phyloP scores from a whole-genome alignment of 2,888 invertebrate genomes.

The Trileptium ribeirensis region DNA sequence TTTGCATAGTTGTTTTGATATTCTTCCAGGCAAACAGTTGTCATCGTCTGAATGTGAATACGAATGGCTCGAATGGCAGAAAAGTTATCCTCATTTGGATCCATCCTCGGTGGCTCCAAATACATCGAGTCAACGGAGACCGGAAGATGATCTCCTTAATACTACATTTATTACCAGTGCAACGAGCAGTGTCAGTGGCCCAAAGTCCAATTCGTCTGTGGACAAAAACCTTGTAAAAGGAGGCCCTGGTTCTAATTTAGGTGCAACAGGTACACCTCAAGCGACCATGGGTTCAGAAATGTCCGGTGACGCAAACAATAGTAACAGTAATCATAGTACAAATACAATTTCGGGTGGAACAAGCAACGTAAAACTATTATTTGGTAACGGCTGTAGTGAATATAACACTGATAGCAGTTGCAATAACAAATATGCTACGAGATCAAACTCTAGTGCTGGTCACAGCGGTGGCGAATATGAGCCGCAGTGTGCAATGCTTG shows the following conservation, averaged over 20 bases:
- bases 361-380: no score
- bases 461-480: background rate
- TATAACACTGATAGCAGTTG: no score
- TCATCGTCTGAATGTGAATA: no score
- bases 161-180: no score
- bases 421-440: no score
- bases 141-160: no score
- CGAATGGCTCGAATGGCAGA: constrained; percentile 89
- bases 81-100: constrained; percentile 77
- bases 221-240: background rate
- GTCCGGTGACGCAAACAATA: background rate
- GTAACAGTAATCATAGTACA: background rate
- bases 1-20: no score
- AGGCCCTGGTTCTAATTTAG: background rate
- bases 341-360: background rate
- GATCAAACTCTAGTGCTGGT: background rate
- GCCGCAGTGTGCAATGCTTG: background rate
- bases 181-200: background rate
- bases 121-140: background rate
- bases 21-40: no score
- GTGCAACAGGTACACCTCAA: background rate
- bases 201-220: background rate
- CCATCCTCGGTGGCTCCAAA: background rate
- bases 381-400: no score
- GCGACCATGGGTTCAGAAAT: background rate